Conservation (phyloP, 2,888 invertebrate genomes). For the Pteria penguin region DNA sequence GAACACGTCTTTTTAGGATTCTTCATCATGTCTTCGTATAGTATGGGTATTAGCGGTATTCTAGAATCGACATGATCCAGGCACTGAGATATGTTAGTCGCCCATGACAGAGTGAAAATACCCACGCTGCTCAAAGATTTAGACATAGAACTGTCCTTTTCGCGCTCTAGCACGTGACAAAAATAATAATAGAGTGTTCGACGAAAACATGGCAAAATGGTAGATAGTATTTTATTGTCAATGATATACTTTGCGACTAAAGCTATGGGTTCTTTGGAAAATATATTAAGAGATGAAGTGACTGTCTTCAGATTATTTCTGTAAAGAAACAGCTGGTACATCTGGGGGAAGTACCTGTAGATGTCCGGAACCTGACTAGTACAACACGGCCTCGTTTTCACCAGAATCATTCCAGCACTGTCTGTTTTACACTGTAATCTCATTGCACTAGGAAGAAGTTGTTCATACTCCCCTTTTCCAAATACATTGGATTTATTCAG, state of each 20-base stretch:
- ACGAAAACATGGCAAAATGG: slow-evolving; percentile 65
- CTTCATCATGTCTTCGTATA: slow-evolving; percentile 74
- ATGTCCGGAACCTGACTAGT: slow-evolving; percentile 68
- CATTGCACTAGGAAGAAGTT: slow-evolving; percentile 67
- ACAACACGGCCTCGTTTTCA: slow-evolving; percentile 67
- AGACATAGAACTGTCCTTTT: slow-evolving; percentile 52
- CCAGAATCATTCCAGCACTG: slow-evolving; percentile 63
- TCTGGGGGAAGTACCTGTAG: slow-evolving; percentile 62
- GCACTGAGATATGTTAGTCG: slow-evolving; percentile 62
- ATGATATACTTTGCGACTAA: slow-evolving; percentile 64
- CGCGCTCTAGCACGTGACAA: slow-evolving; percentile 63
- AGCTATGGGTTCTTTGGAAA: slow-evolving; percentile 62
- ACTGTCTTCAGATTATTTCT: slow-evolving; percentile 72
- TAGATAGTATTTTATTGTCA: slow-evolving; percentile 65
- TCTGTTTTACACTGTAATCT: slow-evolving; percentile 72
- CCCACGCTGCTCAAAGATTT: slow-evolving; percentile 61
- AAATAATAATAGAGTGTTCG: slow-evolving; percentile 60
- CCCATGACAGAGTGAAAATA: slow-evolving; percentile 69
- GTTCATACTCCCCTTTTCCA: slow-evolving; percentile 66
- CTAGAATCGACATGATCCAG: slow-evolving; percentile 65
- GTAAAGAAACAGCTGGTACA: slow-evolving; percentile 70
- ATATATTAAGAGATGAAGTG: slow-evolving; percentile 64
- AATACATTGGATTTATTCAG: slow-evolving; percentile 60
- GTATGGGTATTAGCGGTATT: slow-evolving; percentile 64
- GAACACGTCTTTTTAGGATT: slow-evolving; percentile 64